A percentile compares a stretch with the other conserved stretches of the same genome.
Conservation (phyloP, 2,113 vertebrate genomes). For the Microtus pennsylvanicus region DNA sequence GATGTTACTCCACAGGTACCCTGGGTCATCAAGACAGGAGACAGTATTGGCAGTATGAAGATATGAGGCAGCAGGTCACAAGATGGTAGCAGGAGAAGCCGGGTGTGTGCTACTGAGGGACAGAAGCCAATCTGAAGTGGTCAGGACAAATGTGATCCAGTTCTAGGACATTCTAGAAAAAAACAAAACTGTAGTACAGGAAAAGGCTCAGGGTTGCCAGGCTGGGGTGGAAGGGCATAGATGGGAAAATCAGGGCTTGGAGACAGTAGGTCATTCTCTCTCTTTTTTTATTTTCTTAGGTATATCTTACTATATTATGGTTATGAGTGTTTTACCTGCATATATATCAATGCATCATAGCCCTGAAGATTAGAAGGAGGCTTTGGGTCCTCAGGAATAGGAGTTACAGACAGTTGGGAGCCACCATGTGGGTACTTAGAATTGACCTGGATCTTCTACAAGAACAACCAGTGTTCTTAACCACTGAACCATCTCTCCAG, state of each 20-base stretch:
- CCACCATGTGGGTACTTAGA: not conserved
- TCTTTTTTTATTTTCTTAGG: not conserved
- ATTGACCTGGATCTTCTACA: not conserved
- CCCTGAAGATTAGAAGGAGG: not conserved
- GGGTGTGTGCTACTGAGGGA: not conserved
- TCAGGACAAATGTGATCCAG: fast-evolving
- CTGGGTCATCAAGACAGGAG: not conserved
- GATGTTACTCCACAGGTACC: not conserved
- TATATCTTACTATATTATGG: not conserved
- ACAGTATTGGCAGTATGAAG: not conserved
- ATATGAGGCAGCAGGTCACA: not conserved
- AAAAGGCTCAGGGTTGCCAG: not conserved
- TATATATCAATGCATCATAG: not conserved
- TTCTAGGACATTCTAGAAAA: not conserved
- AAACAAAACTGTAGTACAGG: not conserved
- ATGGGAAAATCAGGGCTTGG: not conserved
- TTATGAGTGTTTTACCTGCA: not conserved
- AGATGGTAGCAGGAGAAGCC: not conserved
- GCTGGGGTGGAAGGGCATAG: not conserved
- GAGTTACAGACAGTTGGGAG: not conserved
- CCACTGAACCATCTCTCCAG: not conserved
- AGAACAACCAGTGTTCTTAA: not conserved
- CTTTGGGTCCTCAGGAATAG: not conserved
- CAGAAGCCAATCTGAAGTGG: not conserved
- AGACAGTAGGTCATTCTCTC: not conserved